phyloP scores from a whole-genome alignment of 2,113 vertebrate genomes.

The Vicugna pacos region DNA sequence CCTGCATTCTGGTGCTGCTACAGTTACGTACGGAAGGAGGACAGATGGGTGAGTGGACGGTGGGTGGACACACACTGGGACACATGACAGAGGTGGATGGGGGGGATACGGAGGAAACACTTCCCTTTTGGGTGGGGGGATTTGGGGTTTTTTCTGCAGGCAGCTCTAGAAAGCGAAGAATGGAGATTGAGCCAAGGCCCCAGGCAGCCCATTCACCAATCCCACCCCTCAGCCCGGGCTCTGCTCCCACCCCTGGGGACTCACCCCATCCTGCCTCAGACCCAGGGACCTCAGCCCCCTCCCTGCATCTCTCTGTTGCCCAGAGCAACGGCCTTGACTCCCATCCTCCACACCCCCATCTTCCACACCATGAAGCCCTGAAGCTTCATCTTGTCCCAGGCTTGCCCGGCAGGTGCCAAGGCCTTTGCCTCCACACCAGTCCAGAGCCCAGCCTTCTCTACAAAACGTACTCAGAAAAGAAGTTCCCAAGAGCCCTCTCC shows the following conservation, averaged over 20 bases:
- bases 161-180: neutral
- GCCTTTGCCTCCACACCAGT: neutral
- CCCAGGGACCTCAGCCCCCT: neutral
- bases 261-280: neutral
- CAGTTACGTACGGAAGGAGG: neutral
- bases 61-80: neutral
- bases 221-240: neutral
- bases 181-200: neutral
- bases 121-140: neutral
- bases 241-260: neutral
- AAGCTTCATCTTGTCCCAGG: rapidly evolving
- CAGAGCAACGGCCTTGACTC: neutral
- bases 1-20: rapidly evolving
- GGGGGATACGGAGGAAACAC: neutral
- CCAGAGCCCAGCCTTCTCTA: neutral
- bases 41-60: neutral
- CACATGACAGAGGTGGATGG: neutral
- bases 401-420: rapidly evolving
- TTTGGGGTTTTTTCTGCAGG: neutral
- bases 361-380: neutral
- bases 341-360: neutral
- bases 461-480: neutral
- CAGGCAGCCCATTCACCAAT: neutral
- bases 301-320: rapidly evolving
- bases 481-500: neutral